Evolutionary conservation across 2,113 vertebrate species (phyloP), one percentile per base, ranked within the genome.

Genomic region (Cyprinodon variegatus): DNA sequence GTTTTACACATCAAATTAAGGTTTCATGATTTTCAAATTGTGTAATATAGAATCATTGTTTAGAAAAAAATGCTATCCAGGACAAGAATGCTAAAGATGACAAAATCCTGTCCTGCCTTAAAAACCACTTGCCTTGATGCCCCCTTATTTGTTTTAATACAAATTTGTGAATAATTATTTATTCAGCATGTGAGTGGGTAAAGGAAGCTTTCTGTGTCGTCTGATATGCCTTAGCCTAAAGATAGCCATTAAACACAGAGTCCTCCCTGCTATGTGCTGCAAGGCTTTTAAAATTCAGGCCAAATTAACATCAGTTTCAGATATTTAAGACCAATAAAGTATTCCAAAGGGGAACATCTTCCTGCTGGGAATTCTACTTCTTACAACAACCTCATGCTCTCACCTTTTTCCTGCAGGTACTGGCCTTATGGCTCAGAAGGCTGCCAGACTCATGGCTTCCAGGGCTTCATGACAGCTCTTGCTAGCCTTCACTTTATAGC

Each of bases 361-460:
- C 68, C 36, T 62, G 10, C n/a, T 10, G 4, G 8, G 37, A 62
- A 62, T 62, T 38, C 7, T 14, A 38, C 2, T 14, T 37, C 20
- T 17, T 14, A 53, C 14, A 50, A 68, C 15, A 41, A 70, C 15
- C 29, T 70, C 7, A 50, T 37, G 2, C 29, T 11, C 10, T 38
- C 8, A 37, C 39, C 39, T 38, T 43, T 4, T 61, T 12, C 61
- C 5, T 75, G 37, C 86, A 99, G 98, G 87, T 96, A 96, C 84
- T 98, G 97, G 97, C 97, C 97, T 4, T 98, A 97, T 0, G 96
- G 96, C 61, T 95, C 96, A 0, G 94, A 97, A 0, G 96, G 97
- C 65, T 99, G 98, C 74, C 97, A 97, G 86, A 95, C 94, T 41
- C 97, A 98, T 9, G 97, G 97, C n/a, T 99, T 98, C 91, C 97